Base-by-base conservation (phyloP, 1,140 invertebrate species). In the Teleopsis dalmanni region DNA sequence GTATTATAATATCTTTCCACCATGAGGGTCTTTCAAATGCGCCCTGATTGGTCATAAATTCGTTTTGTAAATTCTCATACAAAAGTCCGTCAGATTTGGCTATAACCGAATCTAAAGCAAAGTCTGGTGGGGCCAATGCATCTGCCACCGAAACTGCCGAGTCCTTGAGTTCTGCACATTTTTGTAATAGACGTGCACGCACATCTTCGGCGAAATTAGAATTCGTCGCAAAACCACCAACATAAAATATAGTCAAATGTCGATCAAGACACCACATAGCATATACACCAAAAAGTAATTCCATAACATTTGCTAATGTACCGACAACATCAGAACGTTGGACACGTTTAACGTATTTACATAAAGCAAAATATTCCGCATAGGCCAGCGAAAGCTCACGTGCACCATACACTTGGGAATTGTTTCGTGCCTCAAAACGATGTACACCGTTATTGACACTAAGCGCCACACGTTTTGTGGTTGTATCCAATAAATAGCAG, bases 81-180 rank as follows among this genome's bases (percentile, higher is more conserved):
- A 95, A 74, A 79, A 88, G 74, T 53, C 90, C 90, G 77, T 93
- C 87, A 3, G 85, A 78, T 62, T 77, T 79, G 35, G 87, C 89
- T n/a, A 93, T 73, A 22, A 85, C 80, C n/a, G 89, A 93, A 65
- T 89, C 85, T 8, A 93, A 58, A 29, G 90, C 77, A 65, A 86
- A 94, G 73, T 95, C 92, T 3, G 91, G 83, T 3, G 91, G 89
- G 23, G 90, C 86, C 23, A 95, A 73, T 33, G 83, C 84, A 73
- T 96, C 93, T 1, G 85, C 86, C 11, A 94, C 73, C 26, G 80
- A 73, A 4, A 95, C 81, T 22, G 84, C 79, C 38, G 95, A 83
- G 26, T 79, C 71, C 67, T 90, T 87, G 18, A 95, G 65, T 25
- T 80, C 75, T 11, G 57, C 64, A 64, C 88, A 92, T 19, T 91